A percentile compares a stretch with the other conserved stretches of the same genome.
These are phyloP conservation scores for Clitarchus hookeri DNA, from an alignment of 2,888 invertebrate genomes.

Conservation along the genomic window DNA sequence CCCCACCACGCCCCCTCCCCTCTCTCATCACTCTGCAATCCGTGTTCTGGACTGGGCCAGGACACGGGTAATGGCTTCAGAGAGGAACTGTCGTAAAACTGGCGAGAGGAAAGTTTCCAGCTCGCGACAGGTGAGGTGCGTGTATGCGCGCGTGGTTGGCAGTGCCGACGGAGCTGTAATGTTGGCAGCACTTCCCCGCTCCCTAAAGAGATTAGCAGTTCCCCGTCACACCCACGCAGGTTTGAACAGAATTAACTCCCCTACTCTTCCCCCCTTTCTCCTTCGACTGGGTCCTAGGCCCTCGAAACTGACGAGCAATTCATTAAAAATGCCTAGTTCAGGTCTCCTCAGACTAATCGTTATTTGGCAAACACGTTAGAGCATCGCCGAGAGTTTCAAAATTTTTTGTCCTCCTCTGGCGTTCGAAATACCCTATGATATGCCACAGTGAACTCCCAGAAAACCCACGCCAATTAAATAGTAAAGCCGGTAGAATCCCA, in stretches of 20 bases:
- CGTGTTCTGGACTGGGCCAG: background rate
- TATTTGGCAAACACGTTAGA: too few species aligned
- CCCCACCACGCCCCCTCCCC: background rate
- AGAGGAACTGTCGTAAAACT: slow-evolving; percentile 2
- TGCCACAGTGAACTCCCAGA: too few species aligned
- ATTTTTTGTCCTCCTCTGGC: too few species aligned
- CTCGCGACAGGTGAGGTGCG: background rate
- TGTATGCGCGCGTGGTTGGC: background rate
- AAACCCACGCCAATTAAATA: too few species aligned
- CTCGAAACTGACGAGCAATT: background rate
- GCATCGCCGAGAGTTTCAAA: too few species aligned
- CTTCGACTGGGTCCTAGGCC: background rate
- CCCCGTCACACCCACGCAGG: background rate
- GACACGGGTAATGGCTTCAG: background rate
- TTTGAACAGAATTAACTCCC: background rate
- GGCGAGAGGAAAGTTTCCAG: background rate
- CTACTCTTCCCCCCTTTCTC: background rate
- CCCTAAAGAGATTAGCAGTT: background rate
- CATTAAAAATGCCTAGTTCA: background rate
- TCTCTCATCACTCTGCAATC: background rate
- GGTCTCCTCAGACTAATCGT: too few species aligned
- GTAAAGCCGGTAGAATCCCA: too few species aligned
- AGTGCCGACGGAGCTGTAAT: background rate
- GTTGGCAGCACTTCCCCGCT: background rate
- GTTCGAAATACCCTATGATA: too few species aligned